These are phyloP conservation scores for Euzophera pinguis DNA, from an alignment of 2,888 invertebrate species.

Conservation along the genomic window DNA sequence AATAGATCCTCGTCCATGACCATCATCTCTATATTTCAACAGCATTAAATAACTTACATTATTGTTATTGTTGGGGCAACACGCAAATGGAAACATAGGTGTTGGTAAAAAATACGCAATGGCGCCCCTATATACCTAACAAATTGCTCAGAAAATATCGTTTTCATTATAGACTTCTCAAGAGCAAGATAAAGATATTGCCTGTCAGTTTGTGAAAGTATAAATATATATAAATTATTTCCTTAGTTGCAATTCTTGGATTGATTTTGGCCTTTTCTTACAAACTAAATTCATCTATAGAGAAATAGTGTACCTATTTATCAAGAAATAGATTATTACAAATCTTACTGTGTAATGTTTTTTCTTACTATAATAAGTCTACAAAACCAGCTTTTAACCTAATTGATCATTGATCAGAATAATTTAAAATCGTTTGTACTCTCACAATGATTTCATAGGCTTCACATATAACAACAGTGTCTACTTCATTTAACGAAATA, in stretches of 20 bases:
- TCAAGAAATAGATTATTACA: conserved; percentile 7
- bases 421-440: conserved; percentile 10
- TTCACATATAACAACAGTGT: background rate
- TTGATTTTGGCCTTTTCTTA: conserved; percentile 2
- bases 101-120: background rate
- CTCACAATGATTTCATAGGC: conserved; percentile 7
- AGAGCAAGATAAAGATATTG: no score
- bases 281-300: conserved; percentile 1
- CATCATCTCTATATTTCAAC: background rate
- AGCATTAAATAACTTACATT: background rate
- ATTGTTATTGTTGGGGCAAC: conserved; percentile 4
- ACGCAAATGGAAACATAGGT: background rate
- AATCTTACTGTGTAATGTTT: conserved; percentile 1
- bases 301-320: conserved; percentile 1
- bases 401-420: conserved; percentile 10
- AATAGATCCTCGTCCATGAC: conserved; percentile 1
- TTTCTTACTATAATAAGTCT: no score
- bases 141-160: background rate
- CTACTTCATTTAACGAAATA: background rate
- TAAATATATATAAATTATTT: no score
- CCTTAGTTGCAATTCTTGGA: no score
- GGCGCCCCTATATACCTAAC: background rate
- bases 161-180: no score
- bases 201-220: no score
- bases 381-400: conserved; percentile 5